A percentile compares a stretch with the other conserved stretches of the same genome.
Evolutionary conservation across 2,888 invertebrate genomes (phyloP).

Genomic region (Morpho deidamia): DNA sequence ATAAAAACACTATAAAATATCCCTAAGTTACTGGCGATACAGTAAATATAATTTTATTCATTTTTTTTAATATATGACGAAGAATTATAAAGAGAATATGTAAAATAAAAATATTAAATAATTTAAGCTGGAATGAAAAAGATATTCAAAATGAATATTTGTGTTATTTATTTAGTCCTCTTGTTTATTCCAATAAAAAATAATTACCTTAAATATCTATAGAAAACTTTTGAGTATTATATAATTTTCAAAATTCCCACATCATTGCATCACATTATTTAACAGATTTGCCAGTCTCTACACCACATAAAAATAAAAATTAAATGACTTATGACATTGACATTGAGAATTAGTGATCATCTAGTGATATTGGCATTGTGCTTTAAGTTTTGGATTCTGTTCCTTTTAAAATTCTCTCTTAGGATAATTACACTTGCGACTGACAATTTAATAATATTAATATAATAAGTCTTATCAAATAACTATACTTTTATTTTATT

Average conservation of each 20-base stretch:
- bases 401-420: no score
- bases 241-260: slow-evolving; percentile 43
- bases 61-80: slow-evolving; percentile 10
- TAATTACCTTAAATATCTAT: background rate
- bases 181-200: background rate
- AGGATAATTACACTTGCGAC: no score
- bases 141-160: no score
- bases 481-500: no score
- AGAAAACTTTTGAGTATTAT: slow-evolving; percentile 31
- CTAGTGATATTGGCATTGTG: background rate
- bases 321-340: background rate
- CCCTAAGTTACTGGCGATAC: no score
- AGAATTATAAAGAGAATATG: slow-evolving; percentile 1
- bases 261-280: slow-evolving; percentile 50
- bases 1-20: background rate
- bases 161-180: no score
- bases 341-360: background rate
- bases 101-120: slow-evolving; percentile 1
- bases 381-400: no score
- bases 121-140: no score
- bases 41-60: background rate
- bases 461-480: no score
- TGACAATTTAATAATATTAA: no score
- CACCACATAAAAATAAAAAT: background rate
- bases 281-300: slow-evolving; percentile 20